Percentiles rank a stretch among this genome's conserved stretches.
Evolutionary conservation across 1,140 invertebrate genomes (phyloP).

Genomic region (Sarcophaga bullata): DNA sequence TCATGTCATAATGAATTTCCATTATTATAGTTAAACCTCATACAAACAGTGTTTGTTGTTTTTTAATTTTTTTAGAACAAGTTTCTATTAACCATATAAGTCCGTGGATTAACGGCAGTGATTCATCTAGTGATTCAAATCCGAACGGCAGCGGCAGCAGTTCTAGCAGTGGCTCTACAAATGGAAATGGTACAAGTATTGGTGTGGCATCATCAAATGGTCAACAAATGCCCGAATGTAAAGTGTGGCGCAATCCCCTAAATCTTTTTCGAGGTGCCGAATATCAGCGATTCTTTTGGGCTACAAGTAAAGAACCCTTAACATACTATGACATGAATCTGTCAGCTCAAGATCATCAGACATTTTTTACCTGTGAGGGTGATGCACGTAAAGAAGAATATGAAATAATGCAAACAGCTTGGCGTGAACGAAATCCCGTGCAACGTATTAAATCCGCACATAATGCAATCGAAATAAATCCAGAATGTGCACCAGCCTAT

Average conservation of each 20-base stretch:
- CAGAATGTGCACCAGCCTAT: conserved; percentile 95
- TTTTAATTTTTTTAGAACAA: conserved; percentile 83
- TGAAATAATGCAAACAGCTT: conserved; percentile 97
- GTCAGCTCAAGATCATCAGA: conserved; percentile 98
- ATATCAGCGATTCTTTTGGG: conserved; percentile 92
- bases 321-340: conserved; percentile 99
- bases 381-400: conserved; percentile 91
- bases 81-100: conserved; percentile 94
- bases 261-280: conserved; percentile 96
- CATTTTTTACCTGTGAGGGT: conserved; percentile 94
- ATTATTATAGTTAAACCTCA: background rate
- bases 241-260: conserved; percentile 97
- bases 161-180: conserved; percentile 49
- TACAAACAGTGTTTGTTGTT: too few species aligned
- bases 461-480: conserved; percentile 88
- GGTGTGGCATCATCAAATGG: conserved; percentile 59
- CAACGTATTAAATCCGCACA: conserved; percentile 92
- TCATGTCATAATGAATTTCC: background rate
- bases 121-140: conserved; percentile 65
- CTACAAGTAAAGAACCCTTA: conserved; percentile 92
- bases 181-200: conserved; percentile 50
- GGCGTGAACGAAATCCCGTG: conserved; percentile 93
- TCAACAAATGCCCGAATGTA: conserved; percentile 82
- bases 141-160: conserved; percentile 63
- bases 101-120: conserved; percentile 89